A percentile compares a stretch with the other conserved stretches of the same genome.
phyloP scores from a whole-genome alignment of 2,888 invertebrate genomes.

The Julus scanicus region DNA sequence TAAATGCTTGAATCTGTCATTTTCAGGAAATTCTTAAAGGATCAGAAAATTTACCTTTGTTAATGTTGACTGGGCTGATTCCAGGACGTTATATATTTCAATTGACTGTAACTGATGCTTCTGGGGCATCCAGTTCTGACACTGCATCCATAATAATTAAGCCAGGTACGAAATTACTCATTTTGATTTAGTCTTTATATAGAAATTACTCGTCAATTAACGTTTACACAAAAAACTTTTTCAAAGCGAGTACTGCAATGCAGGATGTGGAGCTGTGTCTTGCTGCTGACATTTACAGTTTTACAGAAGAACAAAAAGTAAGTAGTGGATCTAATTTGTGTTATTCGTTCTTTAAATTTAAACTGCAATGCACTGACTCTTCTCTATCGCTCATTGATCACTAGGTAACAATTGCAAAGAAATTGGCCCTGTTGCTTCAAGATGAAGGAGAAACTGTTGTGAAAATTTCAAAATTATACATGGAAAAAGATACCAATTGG shows the following conservation, averaged over 20 bases:
- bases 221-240: not conserved
- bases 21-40: slow-evolving; percentile 75
- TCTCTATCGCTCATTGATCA: not conserved
- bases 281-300: slow-evolving; percentile 76
- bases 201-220: not conserved
- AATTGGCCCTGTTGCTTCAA: slow-evolving; percentile 80
- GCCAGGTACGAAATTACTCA: slow-evolving; percentile 66
- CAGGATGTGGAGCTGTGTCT: slow-evolving; percentile 85
- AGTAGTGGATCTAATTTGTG: slow-evolving; percentile 57
- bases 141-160: slow-evolving; percentile 86
- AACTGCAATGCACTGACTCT: not conserved
- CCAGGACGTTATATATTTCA: slow-evolving; percentile 89
- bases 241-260: slow-evolving; percentile 76
- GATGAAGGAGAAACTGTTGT: slow-evolving; percentile 61
- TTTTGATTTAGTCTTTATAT: not conserved
- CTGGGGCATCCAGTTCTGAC: slow-evolving; percentile 84
- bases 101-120: slow-evolving; percentile 89
- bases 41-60: slow-evolving; percentile 80
- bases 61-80: slow-evolving; percentile 86
- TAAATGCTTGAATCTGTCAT: not conserved
- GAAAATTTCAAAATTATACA: slow-evolving; percentile 54
- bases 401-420: slow-evolving; percentile 75
- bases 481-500: slow-evolving; percentile 55
- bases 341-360: not conserved
- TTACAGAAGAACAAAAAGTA: slow-evolving; percentile 76